Percentiles rank a stretch among this genome's conserved stretches.
These are phyloP conservation scores for Picathartes gymnocephalus DNA, from an alignment of 2,113 vertebrate species.

Conservation along the genomic window DNA sequence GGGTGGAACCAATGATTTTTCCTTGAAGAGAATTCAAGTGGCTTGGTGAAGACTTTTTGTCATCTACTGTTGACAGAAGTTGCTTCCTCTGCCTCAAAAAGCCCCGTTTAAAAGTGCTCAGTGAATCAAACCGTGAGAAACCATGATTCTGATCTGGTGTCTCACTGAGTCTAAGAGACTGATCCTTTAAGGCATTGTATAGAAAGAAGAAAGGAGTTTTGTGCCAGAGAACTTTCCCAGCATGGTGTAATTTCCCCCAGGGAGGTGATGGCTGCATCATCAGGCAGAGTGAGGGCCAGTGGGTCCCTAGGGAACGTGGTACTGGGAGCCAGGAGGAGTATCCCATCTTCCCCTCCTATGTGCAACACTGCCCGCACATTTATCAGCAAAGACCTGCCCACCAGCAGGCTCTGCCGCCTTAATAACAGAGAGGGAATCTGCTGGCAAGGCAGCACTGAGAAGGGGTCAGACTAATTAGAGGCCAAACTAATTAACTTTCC, in stretches of 20 bases:
- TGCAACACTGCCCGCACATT: not conserved
- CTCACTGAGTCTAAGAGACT: not conserved
- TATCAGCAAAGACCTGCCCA: not conserved
- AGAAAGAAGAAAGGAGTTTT: not conserved
- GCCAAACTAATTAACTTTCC: not conserved
- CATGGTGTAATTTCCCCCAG: not conserved
- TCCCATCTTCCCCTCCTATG: not conserved
- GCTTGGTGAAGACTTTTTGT: not conserved
- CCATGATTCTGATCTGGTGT: not conserved
- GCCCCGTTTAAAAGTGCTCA: not conserved
- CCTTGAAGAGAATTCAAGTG: not conserved
- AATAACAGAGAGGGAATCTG: not conserved
- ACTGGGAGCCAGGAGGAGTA: not conserved
- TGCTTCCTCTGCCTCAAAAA: not conserved
- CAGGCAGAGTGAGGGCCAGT: not conserved
- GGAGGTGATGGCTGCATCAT: not conserved
- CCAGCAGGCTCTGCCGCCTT: not conserved
- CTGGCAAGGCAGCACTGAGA: not conserved
- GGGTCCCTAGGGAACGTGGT: not conserved
- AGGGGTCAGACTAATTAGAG: not conserved
- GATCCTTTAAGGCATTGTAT: not conserved
- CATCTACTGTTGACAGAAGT: not conserved
- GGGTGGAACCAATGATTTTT: not conserved
- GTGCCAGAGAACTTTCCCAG: not conserved
- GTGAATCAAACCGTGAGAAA: not conserved